phyloP scores from a whole-genome alignment of 1,140 invertebrate species.

The Helicoverpa armigera region DNA sequence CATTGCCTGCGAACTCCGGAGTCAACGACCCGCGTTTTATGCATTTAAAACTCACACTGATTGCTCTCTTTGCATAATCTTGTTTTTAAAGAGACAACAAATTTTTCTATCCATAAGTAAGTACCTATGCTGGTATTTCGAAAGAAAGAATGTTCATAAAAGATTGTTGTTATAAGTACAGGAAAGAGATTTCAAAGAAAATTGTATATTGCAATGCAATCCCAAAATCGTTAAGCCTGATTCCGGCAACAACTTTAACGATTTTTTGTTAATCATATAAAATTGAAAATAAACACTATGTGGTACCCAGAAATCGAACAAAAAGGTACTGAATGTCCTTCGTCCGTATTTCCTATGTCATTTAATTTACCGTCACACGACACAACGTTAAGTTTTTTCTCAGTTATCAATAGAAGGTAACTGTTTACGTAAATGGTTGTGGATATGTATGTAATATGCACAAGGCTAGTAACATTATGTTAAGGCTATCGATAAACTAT shows the following conservation, averaged over 20 bases:
- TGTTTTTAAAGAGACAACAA: background rate
- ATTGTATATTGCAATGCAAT: too few species aligned
- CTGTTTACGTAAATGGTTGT: conserved; percentile 17
- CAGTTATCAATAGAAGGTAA: background rate
- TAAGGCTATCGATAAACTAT: background rate
- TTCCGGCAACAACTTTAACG: too few species aligned
- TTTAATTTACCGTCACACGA: background rate
- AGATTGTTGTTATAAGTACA: too few species aligned
- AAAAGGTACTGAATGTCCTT: background rate
- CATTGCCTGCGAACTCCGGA: too few species aligned
- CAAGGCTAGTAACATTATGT: conserved; percentile 3
- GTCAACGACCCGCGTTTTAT: too few species aligned
- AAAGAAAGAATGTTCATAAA: too few species aligned
- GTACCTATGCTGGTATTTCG: too few species aligned
- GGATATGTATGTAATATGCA: background rate
- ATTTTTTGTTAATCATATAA: too few species aligned
- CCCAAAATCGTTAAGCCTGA: too few species aligned
- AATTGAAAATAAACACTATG: background rate
- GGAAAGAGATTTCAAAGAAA: too few species aligned
- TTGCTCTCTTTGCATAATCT: background rate
- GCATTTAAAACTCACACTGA: too few species aligned
- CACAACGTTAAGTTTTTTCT: conserved; percentile 7
- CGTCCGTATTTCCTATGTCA: background rate
- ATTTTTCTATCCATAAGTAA: too few species aligned
- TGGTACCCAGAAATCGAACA: conserved; percentile 1